These are phyloP conservation scores for Hypotaenidia okinawae DNA, from an alignment of 2,797 vertebrate genomes.

Conservation along the genomic window DNA sequence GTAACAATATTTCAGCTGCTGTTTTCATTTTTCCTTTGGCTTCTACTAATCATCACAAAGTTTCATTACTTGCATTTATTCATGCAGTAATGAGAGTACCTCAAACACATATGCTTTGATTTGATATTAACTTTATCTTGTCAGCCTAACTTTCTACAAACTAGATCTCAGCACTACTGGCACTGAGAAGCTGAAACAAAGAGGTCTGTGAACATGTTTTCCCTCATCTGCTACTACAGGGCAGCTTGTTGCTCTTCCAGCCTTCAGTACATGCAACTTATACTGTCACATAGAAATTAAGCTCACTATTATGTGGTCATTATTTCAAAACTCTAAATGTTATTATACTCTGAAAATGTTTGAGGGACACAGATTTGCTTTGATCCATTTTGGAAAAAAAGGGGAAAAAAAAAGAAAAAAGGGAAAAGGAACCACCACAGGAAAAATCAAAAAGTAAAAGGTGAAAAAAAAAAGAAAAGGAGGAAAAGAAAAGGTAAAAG, in stretches of 20 bases:
- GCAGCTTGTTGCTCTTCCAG: background rate
- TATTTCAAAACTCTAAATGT: background rate
- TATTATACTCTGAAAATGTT: background rate
- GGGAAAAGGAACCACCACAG: too few species aligned
- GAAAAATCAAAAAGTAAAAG: too few species aligned
- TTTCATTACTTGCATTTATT: background rate
- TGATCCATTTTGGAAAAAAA: background rate
- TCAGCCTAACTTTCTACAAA: background rate
- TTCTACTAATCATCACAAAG: background rate
- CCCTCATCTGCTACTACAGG: background rate
- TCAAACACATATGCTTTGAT: background rate
- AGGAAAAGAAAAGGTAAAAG: background rate
- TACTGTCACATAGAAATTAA: background rate
- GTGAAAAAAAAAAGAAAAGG: background rate
- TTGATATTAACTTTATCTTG: background rate
- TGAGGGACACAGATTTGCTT: background rate
- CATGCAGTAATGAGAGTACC: background rate
- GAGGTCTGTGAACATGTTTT: background rate
- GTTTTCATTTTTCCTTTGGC: background rate
- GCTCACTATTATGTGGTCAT: background rate
- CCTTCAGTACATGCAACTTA: background rate
- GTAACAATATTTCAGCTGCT: background rate
- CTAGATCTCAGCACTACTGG: background rate
- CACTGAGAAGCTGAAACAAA: background rate
- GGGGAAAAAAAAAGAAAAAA: background rate